These are phyloP conservation scores for Apotomis betuletana DNA, from an alignment of 2,888 invertebrate species.

Conservation along the genomic window DNA sequence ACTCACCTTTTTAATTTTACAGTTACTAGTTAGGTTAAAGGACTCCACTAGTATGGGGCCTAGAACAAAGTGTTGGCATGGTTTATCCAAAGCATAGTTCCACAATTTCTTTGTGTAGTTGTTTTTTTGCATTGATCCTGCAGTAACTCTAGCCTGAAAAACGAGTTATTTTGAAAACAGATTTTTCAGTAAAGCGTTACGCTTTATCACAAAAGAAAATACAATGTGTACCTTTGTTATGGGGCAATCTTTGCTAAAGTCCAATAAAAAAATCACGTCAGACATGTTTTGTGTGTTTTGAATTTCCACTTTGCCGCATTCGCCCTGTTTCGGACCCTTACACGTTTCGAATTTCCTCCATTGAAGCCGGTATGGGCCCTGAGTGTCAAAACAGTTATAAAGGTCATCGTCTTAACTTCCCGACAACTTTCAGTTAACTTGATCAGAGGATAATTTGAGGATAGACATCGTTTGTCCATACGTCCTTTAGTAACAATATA, in stretches of 20 bases:
- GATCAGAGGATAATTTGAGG: constrained; percentile 37
- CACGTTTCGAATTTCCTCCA: constrained; percentile 63
- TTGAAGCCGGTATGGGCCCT: constrained; percentile 64
- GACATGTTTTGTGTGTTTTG: constrained; percentile 62
- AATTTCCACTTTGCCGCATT: constrained; percentile 62
- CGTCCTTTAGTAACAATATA: constrained; percentile 11
- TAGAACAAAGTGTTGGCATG: constrained; percentile 74
- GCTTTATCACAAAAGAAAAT: not conserved
- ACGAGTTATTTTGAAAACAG: constrained; percentile 21
- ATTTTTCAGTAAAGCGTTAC: constrained; percentile 4
- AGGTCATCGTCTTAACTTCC: constrained; percentile 30
- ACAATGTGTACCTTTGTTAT: constrained; percentile 59
- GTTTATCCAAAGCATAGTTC: constrained; percentile 67
- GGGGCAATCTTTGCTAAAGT: constrained; percentile 65
- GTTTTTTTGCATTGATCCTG: constrained; percentile 58
- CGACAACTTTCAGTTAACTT: constrained; percentile 34
- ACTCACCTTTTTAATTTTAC: constrained; percentile 68
- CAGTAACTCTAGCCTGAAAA: constrained; percentile 65
- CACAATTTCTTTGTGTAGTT: constrained; percentile 63
- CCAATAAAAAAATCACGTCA: constrained; percentile 60
- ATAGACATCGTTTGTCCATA: constrained; percentile 35
- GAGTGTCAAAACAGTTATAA: constrained; percentile 35
- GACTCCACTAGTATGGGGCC: constrained; percentile 64
- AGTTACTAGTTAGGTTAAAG: constrained; percentile 65
- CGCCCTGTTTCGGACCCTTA: constrained; percentile 67